These are phyloP conservation scores for Burhinus oedicnemus DNA, from an alignment of 2,113 vertebrate species.

Conservation along the genomic window DNA sequence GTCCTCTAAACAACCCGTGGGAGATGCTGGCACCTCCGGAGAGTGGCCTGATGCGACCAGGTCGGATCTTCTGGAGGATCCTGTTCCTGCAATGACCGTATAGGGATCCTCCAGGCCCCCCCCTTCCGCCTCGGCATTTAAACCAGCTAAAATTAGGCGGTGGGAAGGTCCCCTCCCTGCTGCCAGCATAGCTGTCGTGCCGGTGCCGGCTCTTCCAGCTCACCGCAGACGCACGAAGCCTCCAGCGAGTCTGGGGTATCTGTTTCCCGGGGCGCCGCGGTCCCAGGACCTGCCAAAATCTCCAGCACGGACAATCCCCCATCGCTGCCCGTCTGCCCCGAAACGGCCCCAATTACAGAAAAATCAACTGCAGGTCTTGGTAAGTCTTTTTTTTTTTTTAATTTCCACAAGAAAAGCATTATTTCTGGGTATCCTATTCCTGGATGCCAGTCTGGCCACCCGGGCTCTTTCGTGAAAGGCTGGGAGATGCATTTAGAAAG, in stretches of 20 bases:
- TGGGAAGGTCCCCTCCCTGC: background rate
- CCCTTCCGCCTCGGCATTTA: background rate
- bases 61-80: background rate
- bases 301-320: background rate
- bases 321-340: too few species aligned
- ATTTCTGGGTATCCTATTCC: background rate
- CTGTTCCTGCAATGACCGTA: background rate
- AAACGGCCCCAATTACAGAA: background rate
- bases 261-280: background rate
- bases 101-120: background rate
- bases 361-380: background rate
- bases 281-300: background rate
- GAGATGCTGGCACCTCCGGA: background rate
- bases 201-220: background rate
- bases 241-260: too few species aligned
- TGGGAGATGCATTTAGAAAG: background rate
- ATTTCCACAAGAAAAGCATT: too few species aligned
- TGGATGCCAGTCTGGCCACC: rapidly evolving
- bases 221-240: background rate
- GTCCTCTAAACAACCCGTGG: background rate
- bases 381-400: background rate
- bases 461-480: too few species aligned
- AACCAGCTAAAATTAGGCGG: background rate
- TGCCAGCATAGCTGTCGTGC: background rate
- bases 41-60: background rate